Conservation (phyloP, 2,888 invertebrate genomes). For the Brachypalpus laphriformis region DNA sequence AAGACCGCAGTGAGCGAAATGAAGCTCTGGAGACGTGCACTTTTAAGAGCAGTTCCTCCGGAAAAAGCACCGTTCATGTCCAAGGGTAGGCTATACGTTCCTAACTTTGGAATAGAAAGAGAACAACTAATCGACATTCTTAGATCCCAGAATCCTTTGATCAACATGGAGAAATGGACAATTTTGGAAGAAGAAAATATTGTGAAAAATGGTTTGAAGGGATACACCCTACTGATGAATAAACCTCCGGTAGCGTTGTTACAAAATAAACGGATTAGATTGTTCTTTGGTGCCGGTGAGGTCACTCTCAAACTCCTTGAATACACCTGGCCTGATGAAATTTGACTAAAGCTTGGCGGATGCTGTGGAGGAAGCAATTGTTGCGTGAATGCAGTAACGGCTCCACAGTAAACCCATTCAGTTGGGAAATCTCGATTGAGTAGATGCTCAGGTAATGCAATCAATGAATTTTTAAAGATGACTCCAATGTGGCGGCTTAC, state of each 20-base stretch:
- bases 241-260: constrained; percentile 30
- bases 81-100: constrained; percentile 1
- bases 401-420: too few relatives aligned
- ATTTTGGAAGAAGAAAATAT: constrained; percentile 18
- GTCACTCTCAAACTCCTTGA: constrained; percentile 14
- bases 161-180: constrained; percentile 35
- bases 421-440: background rate
- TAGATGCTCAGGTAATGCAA: too few relatives aligned
- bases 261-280: constrained; percentile 2
- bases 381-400: too few relatives aligned
- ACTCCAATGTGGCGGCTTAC: too few relatives aligned
- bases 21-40: constrained; percentile 18
- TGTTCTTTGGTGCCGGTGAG: constrained; percentile 46
- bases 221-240: background rate
- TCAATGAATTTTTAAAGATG: background rate
- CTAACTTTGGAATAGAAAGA: constrained; percentile 8
- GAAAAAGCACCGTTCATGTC: background rate
- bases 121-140: constrained; percentile 13
- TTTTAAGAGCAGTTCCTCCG: constrained; percentile 13
- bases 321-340: background rate
- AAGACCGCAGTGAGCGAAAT: constrained; percentile 1
- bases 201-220: background rate
- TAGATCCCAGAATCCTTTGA: constrained; percentile 23
- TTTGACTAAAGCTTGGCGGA: background rate
- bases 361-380: background rate